Percentiles rank a stretch among this genome's conserved stretches.
phyloP scores from a whole-genome alignment of 2,113 vertebrate species.

The Vimba vimba region DNA sequence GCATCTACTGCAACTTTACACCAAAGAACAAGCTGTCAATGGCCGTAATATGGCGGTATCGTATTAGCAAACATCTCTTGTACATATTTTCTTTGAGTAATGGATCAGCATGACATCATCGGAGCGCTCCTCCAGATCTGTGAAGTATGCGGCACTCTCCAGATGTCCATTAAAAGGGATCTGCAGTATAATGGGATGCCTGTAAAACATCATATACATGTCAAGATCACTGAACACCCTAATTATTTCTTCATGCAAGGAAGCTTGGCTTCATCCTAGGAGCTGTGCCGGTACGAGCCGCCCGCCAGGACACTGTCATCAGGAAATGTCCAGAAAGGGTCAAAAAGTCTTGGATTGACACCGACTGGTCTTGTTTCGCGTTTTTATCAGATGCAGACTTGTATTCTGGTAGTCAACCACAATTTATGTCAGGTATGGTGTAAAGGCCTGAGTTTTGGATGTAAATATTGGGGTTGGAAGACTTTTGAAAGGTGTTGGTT shows the following conservation, averaged over 20 bases:
- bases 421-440: constrained; percentile 25
- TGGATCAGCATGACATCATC: constrained; percentile 61
- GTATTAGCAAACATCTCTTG: constrained; percentile 44
- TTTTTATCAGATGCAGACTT: constrained; percentile 19
- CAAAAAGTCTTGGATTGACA: neutral
- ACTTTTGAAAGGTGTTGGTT: constrained; percentile 27
- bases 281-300: constrained; percentile 1
- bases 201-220: constrained; percentile 67
- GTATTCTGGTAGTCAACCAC: constrained; percentile 3
- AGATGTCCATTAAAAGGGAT: constrained; percentile 70
- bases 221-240: constrained; percentile 65
- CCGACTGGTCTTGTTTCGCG: neutral
- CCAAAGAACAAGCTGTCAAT: constrained; percentile 32
- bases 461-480: constrained; percentile 12
- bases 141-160: constrained; percentile 55
- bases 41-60: constrained; percentile 24
- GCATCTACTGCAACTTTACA: constrained; percentile 33
- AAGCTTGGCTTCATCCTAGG: constrained; percentile 43
- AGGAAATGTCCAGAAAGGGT: constrained; percentile 53
- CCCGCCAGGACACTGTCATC: constrained; percentile 61
- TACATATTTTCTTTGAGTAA: constrained; percentile 45
- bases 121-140: constrained; percentile 66
- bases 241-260: constrained; percentile 53
- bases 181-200: constrained; percentile 61
- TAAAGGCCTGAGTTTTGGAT: neutral